Evolutionary conservation across 2,113 vertebrate species (phyloP).

Genomic region (Bufo gargarizans): DNA sequence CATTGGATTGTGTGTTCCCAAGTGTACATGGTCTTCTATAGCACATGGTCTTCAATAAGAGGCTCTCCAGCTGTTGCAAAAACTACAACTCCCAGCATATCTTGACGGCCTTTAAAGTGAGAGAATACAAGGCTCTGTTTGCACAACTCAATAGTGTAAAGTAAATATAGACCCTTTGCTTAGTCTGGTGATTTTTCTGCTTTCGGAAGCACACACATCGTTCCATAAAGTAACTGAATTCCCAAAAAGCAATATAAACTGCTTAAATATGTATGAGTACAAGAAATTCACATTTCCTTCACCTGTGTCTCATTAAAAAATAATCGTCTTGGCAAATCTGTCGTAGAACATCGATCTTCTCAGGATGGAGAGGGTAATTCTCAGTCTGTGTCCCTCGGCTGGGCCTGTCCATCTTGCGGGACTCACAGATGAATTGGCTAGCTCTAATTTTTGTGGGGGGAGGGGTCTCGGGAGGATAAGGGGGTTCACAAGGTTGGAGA

Average conservation of each 20-base stretch:
- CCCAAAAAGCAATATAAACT: not conserved
- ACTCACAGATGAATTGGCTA: not conserved
- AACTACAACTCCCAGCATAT: too few species aligned
- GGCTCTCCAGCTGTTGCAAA: too few species aligned
- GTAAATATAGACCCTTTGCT: not conserved
- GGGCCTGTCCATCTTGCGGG: not conserved
- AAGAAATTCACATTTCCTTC: slow-evolving; percentile 37
- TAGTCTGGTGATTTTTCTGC: slow-evolving; percentile 9
- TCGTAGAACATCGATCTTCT: slow-evolving; percentile 38
- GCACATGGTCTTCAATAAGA: too few species aligned
- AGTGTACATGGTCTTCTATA: too few species aligned
- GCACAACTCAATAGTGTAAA: not conserved
- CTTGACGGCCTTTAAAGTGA: not conserved
- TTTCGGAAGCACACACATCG: slow-evolving; percentile 7
- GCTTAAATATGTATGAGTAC: slow-evolving; percentile 24
- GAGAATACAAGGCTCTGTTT: not conserved
- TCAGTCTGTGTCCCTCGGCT: not conserved
- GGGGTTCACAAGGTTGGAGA: not conserved
- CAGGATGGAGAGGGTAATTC: not conserved
- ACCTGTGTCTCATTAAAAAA: slow-evolving; percentile 1
- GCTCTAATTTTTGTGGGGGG: not conserved
- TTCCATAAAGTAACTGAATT: slow-evolving; percentile 40
- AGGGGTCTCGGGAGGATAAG: not conserved
- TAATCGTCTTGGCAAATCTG: slow-evolving; percentile 21
- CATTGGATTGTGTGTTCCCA: too few species aligned